A percentile compares a stretch with the other conserved stretches of the same genome.
phyloP scores from a whole-genome alignment of 2,888 invertebrate genomes.

The Scaptomyza caliginosa region DNA sequence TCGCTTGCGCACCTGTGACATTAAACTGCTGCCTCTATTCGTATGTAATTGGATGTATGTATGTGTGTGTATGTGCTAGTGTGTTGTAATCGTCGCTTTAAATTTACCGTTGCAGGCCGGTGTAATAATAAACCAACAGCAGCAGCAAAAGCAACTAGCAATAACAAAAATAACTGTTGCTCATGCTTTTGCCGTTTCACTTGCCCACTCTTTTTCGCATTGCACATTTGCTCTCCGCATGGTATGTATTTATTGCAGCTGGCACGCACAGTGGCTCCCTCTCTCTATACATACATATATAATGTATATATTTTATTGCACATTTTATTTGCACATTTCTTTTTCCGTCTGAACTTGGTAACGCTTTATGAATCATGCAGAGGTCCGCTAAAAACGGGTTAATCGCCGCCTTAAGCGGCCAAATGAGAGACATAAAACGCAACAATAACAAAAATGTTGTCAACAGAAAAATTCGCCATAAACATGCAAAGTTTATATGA shows the following conservation, averaged over 20 bases:
- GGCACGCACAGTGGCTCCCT: conserved; percentile 61
- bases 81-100: conserved; percentile 69
- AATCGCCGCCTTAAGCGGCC: conserved; percentile 33
- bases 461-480: conserved; percentile 60
- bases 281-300: conserved; percentile 14
- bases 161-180: conserved; percentile 44
- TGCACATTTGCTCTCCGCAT: conserved; percentile 38
- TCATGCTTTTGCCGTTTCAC: conserved; percentile 29
- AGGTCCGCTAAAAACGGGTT: conserved; percentile 62
- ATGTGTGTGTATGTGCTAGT: conserved; percentile 15
- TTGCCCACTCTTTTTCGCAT: conserved; percentile 44
- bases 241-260: conserved; percentile 58
- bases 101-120: conserved; percentile 70
- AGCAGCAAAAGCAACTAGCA: neutral
- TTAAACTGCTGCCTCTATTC: conserved; percentile 28
- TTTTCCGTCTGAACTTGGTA: conserved; percentile 67
- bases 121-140: conserved; percentile 55
- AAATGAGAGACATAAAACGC: conserved; percentile 50
- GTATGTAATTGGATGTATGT: neutral
- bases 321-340: conserved; percentile 60
- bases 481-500: conserved; percentile 78
- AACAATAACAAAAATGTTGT: conserved; percentile 39
- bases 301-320: conserved; percentile 41
- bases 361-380: conserved; percentile 72
- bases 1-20: conserved; percentile 43